A percentile compares a stretch with the other conserved stretches of the same genome.
These are phyloP conservation scores for Eretmochelys imbricata DNA, from an alignment of 2,113 vertebrate species.

Conservation along the genomic window DNA sequence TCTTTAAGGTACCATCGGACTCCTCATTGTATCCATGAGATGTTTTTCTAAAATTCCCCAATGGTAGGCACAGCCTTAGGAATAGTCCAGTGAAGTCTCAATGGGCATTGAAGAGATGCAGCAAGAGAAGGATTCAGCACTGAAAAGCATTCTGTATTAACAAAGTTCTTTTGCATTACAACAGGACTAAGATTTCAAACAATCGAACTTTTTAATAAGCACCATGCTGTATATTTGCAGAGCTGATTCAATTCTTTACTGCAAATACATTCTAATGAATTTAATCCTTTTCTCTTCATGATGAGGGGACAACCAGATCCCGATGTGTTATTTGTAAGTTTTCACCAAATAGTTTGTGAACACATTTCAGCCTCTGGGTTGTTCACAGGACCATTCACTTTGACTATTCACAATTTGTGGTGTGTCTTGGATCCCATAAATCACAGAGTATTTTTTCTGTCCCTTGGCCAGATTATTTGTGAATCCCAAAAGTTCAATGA, in stretches of 20 bases:
- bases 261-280: background rate
- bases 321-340: background rate
- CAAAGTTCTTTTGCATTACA: background rate
- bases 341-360: background rate
- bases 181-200: background rate
- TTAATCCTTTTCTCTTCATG: background rate
- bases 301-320: background rate
- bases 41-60: background rate
- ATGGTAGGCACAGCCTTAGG: background rate
- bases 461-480: background rate
- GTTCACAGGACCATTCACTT: background rate
- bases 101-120: rapidly evolving
- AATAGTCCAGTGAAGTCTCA: background rate
- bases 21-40: background rate
- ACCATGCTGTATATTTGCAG: background rate
- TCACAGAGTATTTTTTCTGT: background rate
- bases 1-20: too few relatives aligned
- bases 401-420: background rate
- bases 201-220: too few relatives aligned
- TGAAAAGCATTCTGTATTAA: background rate
- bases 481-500: background rate
- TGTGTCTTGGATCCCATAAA: background rate
- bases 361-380: background rate
- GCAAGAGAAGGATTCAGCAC: background rate
- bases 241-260: background rate